A percentile compares a stretch with the other conserved stretches of the same genome.
Evolutionary conservation across 2,113 vertebrate species (phyloP).

Genomic region (Corynorhinus townsendii): DNA sequence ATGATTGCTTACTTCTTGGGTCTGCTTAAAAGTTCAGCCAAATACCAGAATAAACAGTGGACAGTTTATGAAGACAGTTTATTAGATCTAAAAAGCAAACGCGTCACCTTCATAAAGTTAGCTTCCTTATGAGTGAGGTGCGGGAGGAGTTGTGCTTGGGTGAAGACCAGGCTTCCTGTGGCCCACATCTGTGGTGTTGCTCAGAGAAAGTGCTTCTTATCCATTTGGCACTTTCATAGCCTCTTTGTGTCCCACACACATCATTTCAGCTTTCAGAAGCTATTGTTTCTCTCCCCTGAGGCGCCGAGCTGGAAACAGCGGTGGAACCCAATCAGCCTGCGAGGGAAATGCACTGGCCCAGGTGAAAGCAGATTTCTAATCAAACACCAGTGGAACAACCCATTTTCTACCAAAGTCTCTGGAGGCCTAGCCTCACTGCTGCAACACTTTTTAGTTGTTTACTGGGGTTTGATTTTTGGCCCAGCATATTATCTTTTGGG

Average conservation of each 20-base stretch:
- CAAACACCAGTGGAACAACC: not conserved
- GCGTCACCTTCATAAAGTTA: not conserved
- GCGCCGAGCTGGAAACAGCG: not conserved
- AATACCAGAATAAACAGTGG: not conserved
- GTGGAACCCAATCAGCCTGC: not conserved
- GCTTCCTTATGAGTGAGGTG: not conserved
- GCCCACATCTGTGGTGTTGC: not conserved
- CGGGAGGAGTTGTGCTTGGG: not conserved
- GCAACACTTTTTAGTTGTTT: conserved; percentile 35
- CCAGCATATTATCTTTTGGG: not conserved
- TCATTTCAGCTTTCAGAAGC: not conserved
- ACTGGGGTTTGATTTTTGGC: conserved; percentile 42
- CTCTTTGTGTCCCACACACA: not conserved
- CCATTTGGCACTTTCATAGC: not conserved
- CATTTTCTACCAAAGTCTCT: conserved; percentile 33
- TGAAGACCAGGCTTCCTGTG: not conserved
- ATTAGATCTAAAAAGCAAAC: not conserved
- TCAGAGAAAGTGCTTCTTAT: not conserved
- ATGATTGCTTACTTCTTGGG: not conserved
- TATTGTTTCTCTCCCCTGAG: not conserved
- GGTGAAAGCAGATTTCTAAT: conserved; percentile 53
- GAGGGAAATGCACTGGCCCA: not conserved
- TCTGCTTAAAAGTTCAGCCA: conserved; percentile 20
- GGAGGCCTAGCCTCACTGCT: not conserved
- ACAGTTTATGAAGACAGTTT: not conserved